Percentiles rank a stretch among this genome's conserved stretches.
Evolutionary conservation across 2,888 invertebrate genomes (phyloP).

Genomic region (Hydriomena furcata): DNA sequence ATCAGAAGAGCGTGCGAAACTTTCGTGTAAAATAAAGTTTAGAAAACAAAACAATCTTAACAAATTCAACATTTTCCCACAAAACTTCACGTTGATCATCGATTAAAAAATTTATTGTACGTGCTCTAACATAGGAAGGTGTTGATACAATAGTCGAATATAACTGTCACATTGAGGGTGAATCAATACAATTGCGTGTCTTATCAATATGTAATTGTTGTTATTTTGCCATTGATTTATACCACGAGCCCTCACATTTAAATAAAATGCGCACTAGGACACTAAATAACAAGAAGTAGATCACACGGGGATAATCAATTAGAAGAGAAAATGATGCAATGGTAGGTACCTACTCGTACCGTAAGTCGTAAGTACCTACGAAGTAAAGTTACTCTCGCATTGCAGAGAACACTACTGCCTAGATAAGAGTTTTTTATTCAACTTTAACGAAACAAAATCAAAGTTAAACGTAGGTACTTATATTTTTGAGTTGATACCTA

Average conservation of each 20-base stretch:
- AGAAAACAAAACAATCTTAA: slow-evolving; percentile 8
- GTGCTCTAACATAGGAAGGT: slow-evolving; percentile 7
- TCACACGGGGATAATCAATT: slow-evolving; percentile 11
- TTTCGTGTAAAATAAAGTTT: slow-evolving; percentile 4
- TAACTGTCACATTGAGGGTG: slow-evolving; percentile 8
- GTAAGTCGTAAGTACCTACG: no score
- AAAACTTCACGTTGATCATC: neutral
- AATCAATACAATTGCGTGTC: slow-evolving; percentile 26
- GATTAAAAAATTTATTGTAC: neutral
- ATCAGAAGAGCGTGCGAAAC: slow-evolving; percentile 15
- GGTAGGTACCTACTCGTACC: no score
- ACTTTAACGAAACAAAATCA: no score
- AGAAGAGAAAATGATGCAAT: slow-evolving; percentile 17
- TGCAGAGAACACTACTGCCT: no score
- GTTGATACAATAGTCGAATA: slow-evolving; percentile 8
- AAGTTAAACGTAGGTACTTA: no score
- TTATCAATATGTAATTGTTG: slow-evolving; percentile 23
- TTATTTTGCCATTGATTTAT: slow-evolving; percentile 24
- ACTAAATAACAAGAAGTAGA: slow-evolving; percentile 27
- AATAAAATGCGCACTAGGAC: slow-evolving; percentile 28
- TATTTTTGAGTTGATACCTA: no score
- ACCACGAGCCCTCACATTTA: slow-evolving; percentile 29
- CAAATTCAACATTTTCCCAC: slow-evolving; percentile 15
- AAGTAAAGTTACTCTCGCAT: no score
- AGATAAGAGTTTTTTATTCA: no score